phyloP scores from a whole-genome alignment of 2,888 invertebrate genomes.

The Leucophenga maculata region DNA sequence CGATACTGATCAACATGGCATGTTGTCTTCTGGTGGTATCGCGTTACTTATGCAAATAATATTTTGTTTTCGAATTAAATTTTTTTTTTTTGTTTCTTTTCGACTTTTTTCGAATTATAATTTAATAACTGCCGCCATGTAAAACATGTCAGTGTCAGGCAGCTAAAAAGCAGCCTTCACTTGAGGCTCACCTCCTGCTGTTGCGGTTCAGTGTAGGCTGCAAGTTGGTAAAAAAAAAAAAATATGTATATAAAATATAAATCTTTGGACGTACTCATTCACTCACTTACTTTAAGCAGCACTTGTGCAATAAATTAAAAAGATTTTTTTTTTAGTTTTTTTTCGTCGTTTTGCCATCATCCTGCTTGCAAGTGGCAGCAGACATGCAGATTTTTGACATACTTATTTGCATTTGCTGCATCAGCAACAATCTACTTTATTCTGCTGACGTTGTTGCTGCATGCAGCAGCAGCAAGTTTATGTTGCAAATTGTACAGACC shows the following conservation, averaged over 20 bases:
- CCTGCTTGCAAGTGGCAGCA: slow-evolving; percentile 58
- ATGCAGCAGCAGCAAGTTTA: slow-evolving; percentile 40
- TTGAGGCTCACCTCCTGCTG: slow-evolving; percentile 22
- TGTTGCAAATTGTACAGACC: not conserved
- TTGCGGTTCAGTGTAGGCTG: slow-evolving; percentile 14
- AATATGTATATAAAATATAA: too few species aligned
- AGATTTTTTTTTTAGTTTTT: slow-evolving; percentile 57
- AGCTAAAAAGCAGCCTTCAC: not conserved
- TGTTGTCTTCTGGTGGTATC: slow-evolving; percentile 43
- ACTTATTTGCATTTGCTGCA: slow-evolving; percentile 66
- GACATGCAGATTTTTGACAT: slow-evolving; percentile 66
- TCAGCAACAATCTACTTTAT: slow-evolving; percentile 25
- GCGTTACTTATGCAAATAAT: slow-evolving; percentile 67
- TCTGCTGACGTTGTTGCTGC: slow-evolving; percentile 12
- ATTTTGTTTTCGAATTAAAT: slow-evolving; percentile 38
- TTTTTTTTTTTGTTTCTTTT: not conserved
- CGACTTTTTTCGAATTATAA: not conserved
- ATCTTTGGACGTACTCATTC: slow-evolving; percentile 8
- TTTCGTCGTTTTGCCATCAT: slow-evolving; percentile 30
- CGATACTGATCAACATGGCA: not conserved
- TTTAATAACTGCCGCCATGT: slow-evolving; percentile 24
- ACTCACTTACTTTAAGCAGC: slow-evolving; percentile 48
- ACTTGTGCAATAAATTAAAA: slow-evolving; percentile 66
- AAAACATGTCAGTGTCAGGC: slow-evolving; percentile 26
- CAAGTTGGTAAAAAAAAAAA: not conserved